phyloP scores from a whole-genome alignment of 1,140 invertebrate genomes.

The Sinonovacula constricta region DNA sequence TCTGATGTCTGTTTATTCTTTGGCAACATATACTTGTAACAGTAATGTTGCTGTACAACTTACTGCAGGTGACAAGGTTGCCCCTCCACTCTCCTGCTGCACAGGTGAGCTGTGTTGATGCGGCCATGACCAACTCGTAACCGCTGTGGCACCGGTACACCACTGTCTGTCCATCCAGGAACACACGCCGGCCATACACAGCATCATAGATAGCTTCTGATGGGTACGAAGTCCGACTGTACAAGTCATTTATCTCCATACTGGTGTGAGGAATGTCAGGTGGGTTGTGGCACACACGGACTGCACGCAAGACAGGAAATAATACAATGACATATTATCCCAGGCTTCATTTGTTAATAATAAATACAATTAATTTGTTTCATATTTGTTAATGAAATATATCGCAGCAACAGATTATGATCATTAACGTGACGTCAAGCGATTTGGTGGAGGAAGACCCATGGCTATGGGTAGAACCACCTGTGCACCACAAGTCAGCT shows the following conservation, averaged over 20 bases:
- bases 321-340: no score
- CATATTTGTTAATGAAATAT: no score
- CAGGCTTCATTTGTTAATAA: no score
- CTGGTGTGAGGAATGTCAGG: constrained; percentile 32
- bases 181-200: not conserved
- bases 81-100: constrained; percentile 42
- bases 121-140: constrained; percentile 31
- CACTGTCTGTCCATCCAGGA: constrained; percentile 6
- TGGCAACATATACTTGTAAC: not conserved
- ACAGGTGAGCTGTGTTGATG: constrained; percentile 13
- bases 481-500: no score
- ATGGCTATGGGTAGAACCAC: no score
- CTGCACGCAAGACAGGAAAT: constrained; percentile 6
- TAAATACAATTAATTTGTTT: no score
- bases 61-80: constrained; percentile 36
- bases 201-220: not conserved
- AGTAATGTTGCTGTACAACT: not conserved
- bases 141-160: constrained; percentile 30
- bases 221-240: no score
- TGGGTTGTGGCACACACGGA: constrained; percentile 14
- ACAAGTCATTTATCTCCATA: not conserved
- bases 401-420: no score
- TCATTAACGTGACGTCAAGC: no score
- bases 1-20: not conserved
- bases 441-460: no score